A percentile compares a stretch with the other conserved stretches of the same genome.
phyloP scores from a whole-genome alignment of 2,888 invertebrate genomes.

The Itoplectis maculator region DNA sequence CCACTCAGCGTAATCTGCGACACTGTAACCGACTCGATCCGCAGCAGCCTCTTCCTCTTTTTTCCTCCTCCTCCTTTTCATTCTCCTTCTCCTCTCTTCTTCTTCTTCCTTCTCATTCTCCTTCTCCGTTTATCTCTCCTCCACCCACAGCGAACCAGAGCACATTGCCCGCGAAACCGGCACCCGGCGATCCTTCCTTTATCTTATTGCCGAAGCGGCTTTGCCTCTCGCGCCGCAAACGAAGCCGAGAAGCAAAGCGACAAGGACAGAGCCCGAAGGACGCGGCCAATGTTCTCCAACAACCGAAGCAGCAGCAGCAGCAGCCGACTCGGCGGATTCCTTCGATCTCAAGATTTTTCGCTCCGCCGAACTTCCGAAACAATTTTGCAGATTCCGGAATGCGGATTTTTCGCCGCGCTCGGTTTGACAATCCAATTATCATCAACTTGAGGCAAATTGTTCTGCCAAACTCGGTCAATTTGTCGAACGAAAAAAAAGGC shows the following conservation, averaged over 20 bases:
- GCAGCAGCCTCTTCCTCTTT: slow-evolving; percentile 18
- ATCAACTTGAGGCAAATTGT: no score
- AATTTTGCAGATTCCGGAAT: no score
- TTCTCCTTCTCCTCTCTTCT: background rate
- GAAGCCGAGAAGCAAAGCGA: slow-evolving; percentile 37
- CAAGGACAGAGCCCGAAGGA: slow-evolving; percentile 34
- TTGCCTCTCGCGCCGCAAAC: slow-evolving; percentile 19
- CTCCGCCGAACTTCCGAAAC: no score
- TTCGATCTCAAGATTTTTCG: slow-evolving; percentile 13
- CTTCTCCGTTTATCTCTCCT: no score
- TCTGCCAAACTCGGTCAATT: no score
- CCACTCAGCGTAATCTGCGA: slow-evolving; percentile 79
- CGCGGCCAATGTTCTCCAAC: slow-evolving; percentile 8
- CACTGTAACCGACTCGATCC: slow-evolving; percentile 48
- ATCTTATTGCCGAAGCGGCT: slow-evolving; percentile 56
- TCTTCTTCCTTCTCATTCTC: slow-evolving; percentile 21
- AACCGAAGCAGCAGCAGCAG: slow-evolving; percentile 24
- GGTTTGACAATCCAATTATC: no score
- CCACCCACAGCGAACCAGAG: slow-evolving; percentile 57
- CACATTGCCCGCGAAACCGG: slow-evolving; percentile 29
- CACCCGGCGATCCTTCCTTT: slow-evolving; percentile 61
- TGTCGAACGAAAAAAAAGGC: no score
- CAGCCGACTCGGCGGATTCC: no score
- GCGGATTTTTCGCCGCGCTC: no score
- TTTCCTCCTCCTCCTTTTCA: background rate